A percentile compares a stretch with the other conserved stretches of the same genome.
These are phyloP conservation scores for Hippopotamus amphibius DNA, from an alignment of 2,113 vertebrate species.

Conservation along the genomic window DNA sequence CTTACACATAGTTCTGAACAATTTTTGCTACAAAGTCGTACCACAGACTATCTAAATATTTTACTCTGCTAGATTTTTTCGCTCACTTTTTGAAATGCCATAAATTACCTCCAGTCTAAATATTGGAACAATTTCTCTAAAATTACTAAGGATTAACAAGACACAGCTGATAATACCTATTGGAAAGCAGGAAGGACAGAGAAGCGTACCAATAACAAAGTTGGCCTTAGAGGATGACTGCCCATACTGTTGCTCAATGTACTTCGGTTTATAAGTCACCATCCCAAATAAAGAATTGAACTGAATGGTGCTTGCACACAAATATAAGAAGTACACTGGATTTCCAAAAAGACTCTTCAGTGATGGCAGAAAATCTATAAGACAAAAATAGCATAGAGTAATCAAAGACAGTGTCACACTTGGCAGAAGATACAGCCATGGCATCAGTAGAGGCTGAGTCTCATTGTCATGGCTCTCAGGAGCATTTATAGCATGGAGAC, in stretches of 20 bases:
- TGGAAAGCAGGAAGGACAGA: not conserved
- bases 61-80: not conserved
- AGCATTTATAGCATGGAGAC: accelerated
- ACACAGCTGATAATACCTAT: not conserved
- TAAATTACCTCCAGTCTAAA: not conserved
- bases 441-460: no score
- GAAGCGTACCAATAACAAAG: conserved; percentile 93
- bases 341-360: conserved; percentile 93
- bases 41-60: not conserved
- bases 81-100: not conserved
- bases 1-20: not conserved
- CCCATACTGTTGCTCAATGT: conserved; percentile 97
- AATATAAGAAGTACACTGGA: conserved; percentile 91
- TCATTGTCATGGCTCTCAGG: not conserved
- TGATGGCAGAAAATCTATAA: conserved; percentile 93
- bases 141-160: not conserved
- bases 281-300: conserved; percentile 97
- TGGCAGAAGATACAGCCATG: not conserved
- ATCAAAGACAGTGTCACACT: not conserved
- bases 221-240: conserved; percentile 95
- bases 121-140: not conserved
- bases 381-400: conserved; percentile 62
- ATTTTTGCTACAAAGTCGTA: not conserved
- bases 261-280: conserved; percentile 98
- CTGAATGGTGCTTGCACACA: conserved; percentile 93